These are phyloP conservation scores for Aegithalos caudatus DNA, from an alignment of 2,113 vertebrate species.

Conservation along the genomic window DNA sequence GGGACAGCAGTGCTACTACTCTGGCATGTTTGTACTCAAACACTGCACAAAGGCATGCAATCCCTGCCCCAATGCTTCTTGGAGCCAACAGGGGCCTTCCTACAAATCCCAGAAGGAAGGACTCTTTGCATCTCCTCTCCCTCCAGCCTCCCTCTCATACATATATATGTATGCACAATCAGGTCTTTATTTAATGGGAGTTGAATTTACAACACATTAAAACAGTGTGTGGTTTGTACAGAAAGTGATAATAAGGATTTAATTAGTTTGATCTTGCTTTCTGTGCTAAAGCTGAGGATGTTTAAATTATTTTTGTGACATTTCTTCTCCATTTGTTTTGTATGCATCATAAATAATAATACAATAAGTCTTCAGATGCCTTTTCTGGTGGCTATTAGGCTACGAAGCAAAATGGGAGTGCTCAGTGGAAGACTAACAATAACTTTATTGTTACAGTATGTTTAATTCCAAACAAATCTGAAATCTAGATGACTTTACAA, in stretches of 20 bases:
- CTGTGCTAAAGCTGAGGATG: neutral
- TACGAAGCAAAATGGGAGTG: constrained; percentile 32
- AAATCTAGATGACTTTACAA: constrained; percentile 8
- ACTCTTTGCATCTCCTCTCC: neutral
- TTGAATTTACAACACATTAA: constrained; percentile 7
- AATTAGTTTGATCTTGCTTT: constrained; percentile 46
- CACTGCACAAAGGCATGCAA: neutral
- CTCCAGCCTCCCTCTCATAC: neutral
- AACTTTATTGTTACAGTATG: constrained; percentile 4
- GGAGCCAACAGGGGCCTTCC: neutral
- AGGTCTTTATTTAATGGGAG: neutral
- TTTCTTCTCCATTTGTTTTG: constrained; percentile 39
- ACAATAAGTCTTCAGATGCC: constrained; percentile 37
- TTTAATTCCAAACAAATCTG: constrained; percentile 27
- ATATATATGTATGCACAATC: neutral
- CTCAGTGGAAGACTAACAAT: constrained; percentile 26
- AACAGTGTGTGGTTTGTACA: neutral
- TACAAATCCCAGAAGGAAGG: neutral
- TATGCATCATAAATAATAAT: constrained; percentile 45
- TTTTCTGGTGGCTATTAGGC: constrained; percentile 15
- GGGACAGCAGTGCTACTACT: neutral
- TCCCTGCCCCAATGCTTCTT: neutral
- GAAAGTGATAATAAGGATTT: constrained; percentile 44
- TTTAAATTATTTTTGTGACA: constrained; percentile 14
- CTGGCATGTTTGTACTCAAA: fast-evolving